Percentiles rank a stretch among this genome's conserved stretches.
Conservation (phyloP, 2,113 vertebrate genomes). For the Elephantulus edwardii region DNA sequence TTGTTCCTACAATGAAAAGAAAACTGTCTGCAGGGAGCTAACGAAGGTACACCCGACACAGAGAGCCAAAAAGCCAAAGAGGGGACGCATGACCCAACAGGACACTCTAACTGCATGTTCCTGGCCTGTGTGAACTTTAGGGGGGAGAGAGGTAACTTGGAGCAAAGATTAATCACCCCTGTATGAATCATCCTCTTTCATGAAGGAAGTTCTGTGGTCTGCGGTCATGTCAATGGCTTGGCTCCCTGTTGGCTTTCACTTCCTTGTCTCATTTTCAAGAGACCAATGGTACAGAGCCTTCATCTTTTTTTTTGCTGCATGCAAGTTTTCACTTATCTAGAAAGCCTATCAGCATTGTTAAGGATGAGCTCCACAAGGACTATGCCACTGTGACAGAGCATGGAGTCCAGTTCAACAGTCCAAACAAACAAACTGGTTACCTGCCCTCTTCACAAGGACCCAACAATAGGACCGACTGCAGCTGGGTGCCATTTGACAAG, state of each 20-base stretch:
- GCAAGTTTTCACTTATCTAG: no score
- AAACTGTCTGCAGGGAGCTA: no score
- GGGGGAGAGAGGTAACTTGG: neutral
- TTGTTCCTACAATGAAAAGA: no score
- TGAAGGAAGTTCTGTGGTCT: neutral
- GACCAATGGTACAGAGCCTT: slow-evolving; percentile 89
- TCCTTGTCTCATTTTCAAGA: slow-evolving; percentile 84
- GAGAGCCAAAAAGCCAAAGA: no score
- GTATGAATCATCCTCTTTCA: neutral
- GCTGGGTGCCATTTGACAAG: slow-evolving; percentile 88
- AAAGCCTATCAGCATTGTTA: no score
- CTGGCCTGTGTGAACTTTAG: fast-evolving
- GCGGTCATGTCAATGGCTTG: slow-evolving; percentile 82
- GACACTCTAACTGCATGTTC: fast-evolving
- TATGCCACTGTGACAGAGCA: slow-evolving; percentile 64
- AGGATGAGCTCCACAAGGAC: slow-evolving; percentile 87
- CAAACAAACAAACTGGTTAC: slow-evolving; percentile 65
- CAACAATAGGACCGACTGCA: slow-evolving; percentile 82
- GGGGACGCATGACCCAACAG: neutral
- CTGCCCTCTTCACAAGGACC: slow-evolving; percentile 42
- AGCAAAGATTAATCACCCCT: fast-evolving
- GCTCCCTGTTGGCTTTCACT: slow-evolving; percentile 83
- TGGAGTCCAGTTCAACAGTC: slow-evolving; percentile 55
- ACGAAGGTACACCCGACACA: no score
- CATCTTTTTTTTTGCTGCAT: no score